Percentiles rank a stretch among this genome's conserved stretches.
These are phyloP conservation scores for Pollenia angustigena DNA, from an alignment of 2,888 invertebrate species.

Conservation along the genomic window DNA sequence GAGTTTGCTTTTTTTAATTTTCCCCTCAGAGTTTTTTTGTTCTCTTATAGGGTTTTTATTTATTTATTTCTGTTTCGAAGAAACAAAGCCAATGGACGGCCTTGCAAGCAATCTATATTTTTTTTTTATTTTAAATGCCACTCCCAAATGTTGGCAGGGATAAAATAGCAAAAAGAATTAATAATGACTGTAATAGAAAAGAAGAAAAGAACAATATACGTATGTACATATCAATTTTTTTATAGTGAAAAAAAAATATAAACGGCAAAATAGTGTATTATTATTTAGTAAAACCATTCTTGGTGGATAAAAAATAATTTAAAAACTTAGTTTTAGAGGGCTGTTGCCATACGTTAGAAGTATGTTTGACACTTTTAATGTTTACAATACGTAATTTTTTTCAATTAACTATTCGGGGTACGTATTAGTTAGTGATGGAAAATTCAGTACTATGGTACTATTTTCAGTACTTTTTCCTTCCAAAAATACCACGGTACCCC, in stretches of 20 bases:
- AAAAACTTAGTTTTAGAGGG: conserved; percentile 20
- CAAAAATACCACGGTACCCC: too few relatives aligned
- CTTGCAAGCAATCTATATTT: conserved; percentile 46
- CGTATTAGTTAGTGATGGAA: too few relatives aligned
- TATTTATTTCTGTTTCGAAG: conserved; percentile 22
- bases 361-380: conserved; percentile 14
- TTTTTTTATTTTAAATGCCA: conserved; percentile 58
- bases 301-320: conserved; percentile 19
- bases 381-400: not conserved
- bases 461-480: too few relatives aligned
- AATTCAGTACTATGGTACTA: too few relatives aligned
- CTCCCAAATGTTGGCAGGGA: conserved; percentile 66
- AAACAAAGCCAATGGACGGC: conserved; percentile 65
- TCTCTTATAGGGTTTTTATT: conserved; percentile 25
- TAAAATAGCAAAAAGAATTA: conserved; percentile 32
- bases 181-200: conserved; percentile 39
- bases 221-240: conserved; percentile 9
- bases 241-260: conserved; percentile 57
- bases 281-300: conserved; percentile 25
- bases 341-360: conserved; percentile 2
- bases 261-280: conserved; percentile 60
- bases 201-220: conserved; percentile 25
- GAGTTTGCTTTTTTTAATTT: conserved; percentile 26
- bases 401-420: too few relatives aligned
- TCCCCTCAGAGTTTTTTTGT: conserved; percentile 11